Percentiles rank a stretch among this genome's conserved stretches.
These are phyloP conservation scores for Melipona quadrifasciata DNA, from an alignment of 1,140 invertebrate genomes.

Conservation along the genomic window DNA sequence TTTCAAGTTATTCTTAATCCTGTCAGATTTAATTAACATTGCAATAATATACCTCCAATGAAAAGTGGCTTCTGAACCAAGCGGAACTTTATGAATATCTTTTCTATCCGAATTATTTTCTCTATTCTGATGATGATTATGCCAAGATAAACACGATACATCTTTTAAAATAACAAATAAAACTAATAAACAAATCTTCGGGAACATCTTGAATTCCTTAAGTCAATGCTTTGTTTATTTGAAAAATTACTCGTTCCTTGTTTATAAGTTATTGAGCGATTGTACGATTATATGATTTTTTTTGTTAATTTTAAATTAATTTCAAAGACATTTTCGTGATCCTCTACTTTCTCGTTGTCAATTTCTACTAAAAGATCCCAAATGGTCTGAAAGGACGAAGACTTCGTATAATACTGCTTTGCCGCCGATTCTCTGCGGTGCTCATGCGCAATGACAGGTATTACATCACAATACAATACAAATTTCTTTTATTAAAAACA, in stretches of 20 bases:
- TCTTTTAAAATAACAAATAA: conserved; percentile 23
- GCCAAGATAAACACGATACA: conserved; percentile 16
- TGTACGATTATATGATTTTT: neutral
- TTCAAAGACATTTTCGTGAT: neutral
- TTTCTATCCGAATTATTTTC: neutral
- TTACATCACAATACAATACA: neutral
- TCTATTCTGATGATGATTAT: neutral
- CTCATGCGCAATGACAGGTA: conserved; percentile 25
- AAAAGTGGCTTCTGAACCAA: conserved; percentile 76
- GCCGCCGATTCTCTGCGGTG: conserved; percentile 35
- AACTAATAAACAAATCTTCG: neutral
- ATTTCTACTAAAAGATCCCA: conserved; percentile 36
- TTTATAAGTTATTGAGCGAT: neutral
- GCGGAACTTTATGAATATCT: conserved; percentile 72
- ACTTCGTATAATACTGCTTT: conserved; percentile 31
- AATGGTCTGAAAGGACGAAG: neutral
- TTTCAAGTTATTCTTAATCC: too few species aligned
- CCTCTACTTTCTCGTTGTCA: neutral
- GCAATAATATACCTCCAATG: conserved; percentile 75
- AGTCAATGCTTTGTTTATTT: neutral
- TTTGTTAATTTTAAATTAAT: neutral
- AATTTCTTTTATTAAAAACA: neutral
- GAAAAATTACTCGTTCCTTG: neutral
- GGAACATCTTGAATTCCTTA: neutral
- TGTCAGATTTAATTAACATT: neutral